Evolutionary conservation across 2,888 invertebrate species (phyloP).

Genomic region (Hemistola chrysoprasaria): DNA sequence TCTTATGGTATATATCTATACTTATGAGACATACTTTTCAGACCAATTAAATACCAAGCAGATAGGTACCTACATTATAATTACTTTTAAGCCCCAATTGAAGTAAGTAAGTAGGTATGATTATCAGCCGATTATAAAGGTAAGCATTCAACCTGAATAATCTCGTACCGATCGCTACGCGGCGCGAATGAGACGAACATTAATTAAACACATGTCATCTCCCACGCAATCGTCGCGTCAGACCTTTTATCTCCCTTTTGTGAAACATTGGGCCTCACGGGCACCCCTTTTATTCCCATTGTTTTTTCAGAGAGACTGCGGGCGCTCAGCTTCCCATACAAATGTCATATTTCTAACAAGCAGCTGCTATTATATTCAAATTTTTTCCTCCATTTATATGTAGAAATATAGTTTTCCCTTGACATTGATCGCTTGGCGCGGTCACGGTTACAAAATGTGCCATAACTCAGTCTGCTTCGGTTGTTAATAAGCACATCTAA

Average conservation of each 20-base stretch:
- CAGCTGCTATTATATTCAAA: too few relatives aligned
- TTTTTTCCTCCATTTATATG: too few relatives aligned
- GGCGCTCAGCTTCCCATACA: constrained; percentile 7
- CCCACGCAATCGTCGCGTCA: constrained; percentile 43
- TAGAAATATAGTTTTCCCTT: constrained; percentile 14
- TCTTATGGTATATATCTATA: too few relatives aligned
- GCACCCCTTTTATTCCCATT: constrained; percentile 30
- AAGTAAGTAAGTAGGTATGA: not conserved
- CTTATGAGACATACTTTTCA: too few relatives aligned
- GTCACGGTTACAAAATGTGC: constrained; percentile 10
- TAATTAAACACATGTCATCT: constrained; percentile 61
- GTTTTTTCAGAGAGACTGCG: constrained; percentile 1
- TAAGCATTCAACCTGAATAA: constrained; percentile 44
- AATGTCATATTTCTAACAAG: not conserved
- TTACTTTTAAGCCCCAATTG: not conserved
- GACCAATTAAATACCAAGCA: too few relatives aligned
- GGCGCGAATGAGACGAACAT: constrained; percentile 44
- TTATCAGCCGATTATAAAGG: constrained; percentile 18
- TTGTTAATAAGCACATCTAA: constrained; percentile 1
- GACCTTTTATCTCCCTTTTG: constrained; percentile 42
- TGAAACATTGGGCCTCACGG: constrained; percentile 38
- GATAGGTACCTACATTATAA: too few relatives aligned
- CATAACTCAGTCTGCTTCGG: constrained; percentile 9
- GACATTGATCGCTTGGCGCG: constrained; percentile 16
- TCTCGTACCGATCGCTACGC: constrained; percentile 43